Conservation (phyloP, 92 coral and sea anemone species). For the Phenganax stokvisi region DNA sequence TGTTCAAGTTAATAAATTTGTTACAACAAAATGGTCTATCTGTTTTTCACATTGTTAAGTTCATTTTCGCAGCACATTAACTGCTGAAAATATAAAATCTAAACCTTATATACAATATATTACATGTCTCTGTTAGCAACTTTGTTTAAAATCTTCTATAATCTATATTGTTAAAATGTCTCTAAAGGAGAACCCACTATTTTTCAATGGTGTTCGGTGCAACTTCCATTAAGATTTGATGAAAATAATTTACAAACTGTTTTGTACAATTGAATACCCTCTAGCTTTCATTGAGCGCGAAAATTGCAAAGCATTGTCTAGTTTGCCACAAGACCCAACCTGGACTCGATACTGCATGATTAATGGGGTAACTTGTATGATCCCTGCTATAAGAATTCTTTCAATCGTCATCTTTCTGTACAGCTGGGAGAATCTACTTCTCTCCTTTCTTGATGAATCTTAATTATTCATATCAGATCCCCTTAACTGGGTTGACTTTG, state of each 20-base stretch:
- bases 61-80: background rate
- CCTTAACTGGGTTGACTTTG: no score
- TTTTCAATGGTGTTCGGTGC: background rate
- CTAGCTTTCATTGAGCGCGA: no score
- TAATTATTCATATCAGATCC: no score
- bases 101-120: slow-evolving; percentile 30
- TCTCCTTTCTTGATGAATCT: no score
- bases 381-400: slow-evolving; percentile 19
- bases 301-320: no score
- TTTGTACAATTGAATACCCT: no score
- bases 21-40: no score
- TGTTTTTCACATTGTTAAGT: background rate
- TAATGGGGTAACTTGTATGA: slow-evolving; percentile 1
- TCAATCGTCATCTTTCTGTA: background rate
- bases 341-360: background rate
- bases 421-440: no score
- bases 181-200: background rate
- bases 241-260: no score
- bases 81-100: slow-evolving; percentile 36
- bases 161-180: background rate
- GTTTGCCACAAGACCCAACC: background rate
- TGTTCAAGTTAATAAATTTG: no score
- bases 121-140: background rate
- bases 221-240: no score
- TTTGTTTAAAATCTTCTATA: background rate